phyloP scores from a whole-genome alignment of 2,113 vertebrate species.

The Psephotus haematonotus region DNA sequence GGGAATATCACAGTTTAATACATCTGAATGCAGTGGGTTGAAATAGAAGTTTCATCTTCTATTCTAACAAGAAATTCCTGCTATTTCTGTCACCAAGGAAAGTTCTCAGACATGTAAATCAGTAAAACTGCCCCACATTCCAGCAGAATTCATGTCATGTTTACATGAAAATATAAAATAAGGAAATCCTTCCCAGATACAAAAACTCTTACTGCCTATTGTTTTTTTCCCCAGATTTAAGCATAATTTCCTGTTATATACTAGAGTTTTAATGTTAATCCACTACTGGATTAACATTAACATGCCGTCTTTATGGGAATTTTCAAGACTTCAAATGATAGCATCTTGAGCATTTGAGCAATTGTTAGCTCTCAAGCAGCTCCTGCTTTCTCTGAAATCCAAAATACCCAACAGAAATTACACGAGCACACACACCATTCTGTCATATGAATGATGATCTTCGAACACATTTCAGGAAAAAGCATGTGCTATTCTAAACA shows the following conservation, averaged over 20 bases:
- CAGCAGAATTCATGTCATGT: background rate
- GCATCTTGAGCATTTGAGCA: background rate
- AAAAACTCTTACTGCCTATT: background rate
- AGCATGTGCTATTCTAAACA: conserved; percentile 27
- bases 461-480: conserved; percentile 57
- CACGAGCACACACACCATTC: background rate
- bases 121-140: background rate
- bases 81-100: background rate
- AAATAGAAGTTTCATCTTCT: background rate
- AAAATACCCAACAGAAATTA: background rate
- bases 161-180: conserved; percentile 12
- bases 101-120: conserved; percentile 13
- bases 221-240: background rate
- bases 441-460: background rate
- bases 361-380: background rate
- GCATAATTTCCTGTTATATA: background rate
- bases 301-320: background rate
- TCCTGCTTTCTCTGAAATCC: background rate
- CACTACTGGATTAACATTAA: too few species aligned
- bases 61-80: background rate
- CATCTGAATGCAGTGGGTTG: background rate
- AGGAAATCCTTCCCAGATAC: conserved; percentile 36
- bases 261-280: background rate
- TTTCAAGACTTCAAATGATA: background rate
- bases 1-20: background rate